Base-by-base conservation (phyloP, 2,888 invertebrate genomes). In the Himalopsyche tibetana region DNA sequence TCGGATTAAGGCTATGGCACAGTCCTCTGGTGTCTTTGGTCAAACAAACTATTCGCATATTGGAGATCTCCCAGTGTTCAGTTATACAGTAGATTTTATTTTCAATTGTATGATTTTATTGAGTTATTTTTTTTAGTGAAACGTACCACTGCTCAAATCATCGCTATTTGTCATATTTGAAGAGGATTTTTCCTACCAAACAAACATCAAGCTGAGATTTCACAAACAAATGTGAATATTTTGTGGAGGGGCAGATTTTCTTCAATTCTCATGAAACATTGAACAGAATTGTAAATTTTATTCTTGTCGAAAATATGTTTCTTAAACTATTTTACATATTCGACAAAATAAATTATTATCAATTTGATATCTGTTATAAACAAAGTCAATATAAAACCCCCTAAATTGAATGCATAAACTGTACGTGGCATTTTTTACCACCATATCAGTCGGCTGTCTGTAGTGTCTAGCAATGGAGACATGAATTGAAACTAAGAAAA, bases 121-220 rank as follows among this genome's bases (percentile, higher is more conserved):
- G 74, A 5, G 36, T 74, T 74, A 74, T 74, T 74, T 74, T 74
- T 74, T 74, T 38, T 74, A 74, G 74, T 74, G 74, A 74, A 56
- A 63, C 28, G 19, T 63, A 28, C 63, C 8, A 74, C 74, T 12
- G 36, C 74, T 74, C 74, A 74, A 74, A 19, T 63, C 63, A 63
- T 63, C 63, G 19, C 8, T 28, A 74, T 38, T 74, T 74, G 74
- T 74, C 36, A 36, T 74, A 74, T 74, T 36, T 74, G 74, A 74
- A 74, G 74, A 74, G 63, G 63, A 63, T 19, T 63, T 63, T 74
- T 74, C 74, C 36, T 74, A 36, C 15, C 74, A 74, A 74, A 36
- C 74, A 74, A 74, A 36, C 74, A 12, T 74, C 74, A 36, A 74
- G 74, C 51, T 51, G 74, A 74, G 74, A 51, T 51, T 51, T 63